These are phyloP conservation scores for Atta texana DNA, from an alignment of 1,140 invertebrate species.

Conservation along the genomic window DNA sequence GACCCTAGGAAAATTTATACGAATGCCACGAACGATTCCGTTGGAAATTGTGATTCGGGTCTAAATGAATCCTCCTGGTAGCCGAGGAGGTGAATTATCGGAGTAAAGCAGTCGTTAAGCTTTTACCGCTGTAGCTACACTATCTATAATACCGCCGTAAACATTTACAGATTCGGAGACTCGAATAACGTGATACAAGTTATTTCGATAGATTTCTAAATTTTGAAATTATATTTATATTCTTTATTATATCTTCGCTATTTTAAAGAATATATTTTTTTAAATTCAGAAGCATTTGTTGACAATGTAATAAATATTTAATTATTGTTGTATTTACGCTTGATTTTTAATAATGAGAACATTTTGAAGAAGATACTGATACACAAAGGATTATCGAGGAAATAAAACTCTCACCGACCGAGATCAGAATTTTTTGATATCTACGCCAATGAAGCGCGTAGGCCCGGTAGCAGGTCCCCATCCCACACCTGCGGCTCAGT, in stretches of 20 bases:
- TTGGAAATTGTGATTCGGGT: conserved; percentile 69
- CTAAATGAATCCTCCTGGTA: conserved; percentile 47
- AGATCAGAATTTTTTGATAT: conserved; percentile 73
- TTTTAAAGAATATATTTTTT: not conserved
- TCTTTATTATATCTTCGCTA: not conserved
- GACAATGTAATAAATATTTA: not conserved
- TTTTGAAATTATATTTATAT: not conserved
- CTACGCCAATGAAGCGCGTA: conserved; percentile 84
- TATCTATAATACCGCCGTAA: not conserved
- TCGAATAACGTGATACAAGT: not conserved
- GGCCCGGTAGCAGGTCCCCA: conserved; percentile 83
- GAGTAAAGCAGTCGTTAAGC: conserved; percentile 10
- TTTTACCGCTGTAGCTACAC: not conserved
- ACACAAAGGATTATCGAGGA: not conserved
- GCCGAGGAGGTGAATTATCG: conserved; percentile 54
- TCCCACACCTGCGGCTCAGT: conserved; percentile 84
- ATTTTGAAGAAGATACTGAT: not conserved
- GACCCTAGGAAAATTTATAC: conserved; percentile 67
- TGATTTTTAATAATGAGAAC: not conserved
- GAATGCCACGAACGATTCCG: conserved; percentile 70
- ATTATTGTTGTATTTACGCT: not conserved
- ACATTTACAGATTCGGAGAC: not conserved
- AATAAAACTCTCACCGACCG: not conserved
- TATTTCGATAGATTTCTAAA: not conserved
- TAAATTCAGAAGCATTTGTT: not conserved